These are phyloP conservation scores for Cherax quadricarinatus DNA, from an alignment of 1,140 invertebrate species.

Conservation along the genomic window DNA sequence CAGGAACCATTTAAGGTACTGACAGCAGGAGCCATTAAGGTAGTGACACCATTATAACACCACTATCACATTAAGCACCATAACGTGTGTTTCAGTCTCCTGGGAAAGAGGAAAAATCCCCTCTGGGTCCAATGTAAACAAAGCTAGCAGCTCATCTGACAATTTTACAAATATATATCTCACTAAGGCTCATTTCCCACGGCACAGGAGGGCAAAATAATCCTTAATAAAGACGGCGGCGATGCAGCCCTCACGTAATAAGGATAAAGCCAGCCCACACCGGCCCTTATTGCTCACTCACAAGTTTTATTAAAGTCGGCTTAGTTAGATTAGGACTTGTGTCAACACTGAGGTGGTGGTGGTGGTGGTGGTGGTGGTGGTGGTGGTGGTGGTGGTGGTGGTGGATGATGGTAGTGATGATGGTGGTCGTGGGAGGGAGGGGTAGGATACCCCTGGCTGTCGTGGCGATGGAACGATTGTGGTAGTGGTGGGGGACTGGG, in stretches of 20 bases:
- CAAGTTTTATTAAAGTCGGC: conserved; percentile 62
- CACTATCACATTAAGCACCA: background rate
- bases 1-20: too few species aligned
- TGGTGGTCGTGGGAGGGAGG: background rate
- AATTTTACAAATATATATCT: conserved; percentile 60
- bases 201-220: conserved; percentile 58
- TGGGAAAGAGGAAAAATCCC: background rate
- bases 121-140: conserved; percentile 5
- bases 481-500: background rate
- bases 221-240: conserved; percentile 51
- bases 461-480: background rate
- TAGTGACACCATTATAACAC: too few species aligned
- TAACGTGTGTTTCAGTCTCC: background rate
- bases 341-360: conserved; percentile 40
- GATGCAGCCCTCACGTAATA: conserved; percentile 39
- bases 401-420: background rate
- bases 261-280: conserved; percentile 46
- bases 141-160: conserved; percentile 17
- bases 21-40: too few species aligned
- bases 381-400: background rate
- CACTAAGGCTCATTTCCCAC: conserved; percentile 58
- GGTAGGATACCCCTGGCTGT: background rate
- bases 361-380: background rate
- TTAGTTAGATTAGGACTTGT: conserved; percentile 53
- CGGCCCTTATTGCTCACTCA: conserved; percentile 51